Evolutionary conservation across 2,888 invertebrate species (phyloP).

Genomic region (Eupithecia subfuscata): DNA sequence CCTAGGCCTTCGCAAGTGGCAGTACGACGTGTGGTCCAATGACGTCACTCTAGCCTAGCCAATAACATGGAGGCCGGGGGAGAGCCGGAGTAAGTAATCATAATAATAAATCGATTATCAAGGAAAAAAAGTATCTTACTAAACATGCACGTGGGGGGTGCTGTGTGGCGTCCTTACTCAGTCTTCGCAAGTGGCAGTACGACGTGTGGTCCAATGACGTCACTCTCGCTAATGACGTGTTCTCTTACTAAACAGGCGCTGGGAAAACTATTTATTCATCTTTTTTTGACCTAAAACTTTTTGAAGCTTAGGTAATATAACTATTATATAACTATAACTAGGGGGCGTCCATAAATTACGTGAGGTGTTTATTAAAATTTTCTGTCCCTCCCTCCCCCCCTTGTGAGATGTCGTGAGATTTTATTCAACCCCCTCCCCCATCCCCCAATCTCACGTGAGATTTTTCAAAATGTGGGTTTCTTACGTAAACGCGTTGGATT

Average conservation of each 20-base stretch:
- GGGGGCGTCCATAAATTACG: no score
- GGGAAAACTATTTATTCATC: not conserved
- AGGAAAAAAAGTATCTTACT: constrained; percentile 80
- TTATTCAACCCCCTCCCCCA: no score
- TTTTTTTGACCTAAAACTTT: not conserved
- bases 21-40: constrained; percentile 97
- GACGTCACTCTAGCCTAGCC: constrained; percentile 95
- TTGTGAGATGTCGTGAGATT: no score
- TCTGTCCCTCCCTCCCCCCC: no score
- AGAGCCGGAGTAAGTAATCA: constrained; percentile 89
- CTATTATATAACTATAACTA: no score
- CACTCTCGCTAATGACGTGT: constrained; percentile 86
- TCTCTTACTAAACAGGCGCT: constrained; percentile 89
- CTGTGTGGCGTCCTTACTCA: constrained; percentile 95
- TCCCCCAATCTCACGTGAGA: no score
- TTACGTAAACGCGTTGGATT: no score
- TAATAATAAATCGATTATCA: no score
- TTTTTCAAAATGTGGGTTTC: no score
- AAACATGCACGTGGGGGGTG: constrained; percentile 96
- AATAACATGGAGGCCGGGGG: constrained; percentile 96
- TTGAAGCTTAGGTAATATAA: no score
- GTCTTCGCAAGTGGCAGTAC: constrained; percentile 96
- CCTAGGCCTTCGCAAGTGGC: constrained; percentile 95
- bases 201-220: constrained; percentile 98
- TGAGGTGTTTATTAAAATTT: no score